Conservation (phyloP, 2,888 invertebrate genomes). For the Caradrina kadenii region DNA sequence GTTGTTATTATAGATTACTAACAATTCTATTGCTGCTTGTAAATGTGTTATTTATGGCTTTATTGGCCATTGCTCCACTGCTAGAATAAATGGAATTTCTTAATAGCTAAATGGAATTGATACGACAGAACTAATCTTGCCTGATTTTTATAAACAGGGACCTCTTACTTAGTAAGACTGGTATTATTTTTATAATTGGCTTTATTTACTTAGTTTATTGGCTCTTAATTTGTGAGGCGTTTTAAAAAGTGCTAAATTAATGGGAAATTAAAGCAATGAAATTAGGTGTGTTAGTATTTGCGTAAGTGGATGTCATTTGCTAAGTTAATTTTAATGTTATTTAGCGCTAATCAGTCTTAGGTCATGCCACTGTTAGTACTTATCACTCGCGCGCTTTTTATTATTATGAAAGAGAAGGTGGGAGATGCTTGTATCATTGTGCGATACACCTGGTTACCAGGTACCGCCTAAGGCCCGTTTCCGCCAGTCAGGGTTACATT, state of each 20-base stretch:
- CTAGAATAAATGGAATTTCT: constrained; percentile 29
- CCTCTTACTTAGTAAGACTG: constrained; percentile 75
- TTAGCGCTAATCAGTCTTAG: constrained; percentile 56
- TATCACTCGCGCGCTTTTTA: constrained; percentile 19
- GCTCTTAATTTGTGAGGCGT: constrained; percentile 55
- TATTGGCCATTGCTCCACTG: constrained; percentile 50
- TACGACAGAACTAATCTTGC: constrained; percentile 59
- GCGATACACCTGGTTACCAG: not conserved
- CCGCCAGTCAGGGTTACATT: not conserved
- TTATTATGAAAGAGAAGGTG: not conserved
- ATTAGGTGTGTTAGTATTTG: constrained; percentile 73
- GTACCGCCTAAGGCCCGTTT: not conserved
- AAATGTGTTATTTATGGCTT: constrained; percentile 33
- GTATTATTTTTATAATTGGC: constrained; percentile 71
- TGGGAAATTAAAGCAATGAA: constrained; percentile 79
- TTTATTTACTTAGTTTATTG: constrained; percentile 71
- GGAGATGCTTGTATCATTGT: not conserved
- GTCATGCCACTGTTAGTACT: constrained; percentile 37
- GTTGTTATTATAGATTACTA: no score
- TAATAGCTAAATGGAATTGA: constrained; percentile 44
- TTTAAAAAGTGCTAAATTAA: constrained; percentile 73
- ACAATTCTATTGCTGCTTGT: constrained; percentile 9
- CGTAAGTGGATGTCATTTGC: constrained; percentile 66
- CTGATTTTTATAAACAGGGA: constrained; percentile 59
- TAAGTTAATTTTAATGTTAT: constrained; percentile 63